Base-by-base conservation (phyloP, 2,888 invertebrate species). In the Luperina nickerlii region DNA sequence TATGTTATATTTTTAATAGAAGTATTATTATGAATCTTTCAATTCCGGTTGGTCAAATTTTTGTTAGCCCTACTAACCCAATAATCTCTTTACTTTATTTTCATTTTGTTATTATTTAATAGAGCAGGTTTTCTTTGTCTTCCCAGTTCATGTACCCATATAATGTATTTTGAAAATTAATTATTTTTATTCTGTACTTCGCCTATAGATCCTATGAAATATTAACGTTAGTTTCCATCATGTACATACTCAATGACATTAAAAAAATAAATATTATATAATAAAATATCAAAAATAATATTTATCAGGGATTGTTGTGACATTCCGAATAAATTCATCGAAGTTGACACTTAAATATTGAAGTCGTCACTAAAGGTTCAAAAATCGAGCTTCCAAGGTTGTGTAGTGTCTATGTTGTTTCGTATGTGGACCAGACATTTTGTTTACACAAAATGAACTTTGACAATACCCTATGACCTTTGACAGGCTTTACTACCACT, bases 401-500 rank as follows among this genome's bases (percentile, higher is more conserved):
- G 96, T 96, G 96, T 95, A 94, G 94, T 91, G 90, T 92, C 91
- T 91, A 89, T 92, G 90, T 93, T 92, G 92, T 93, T 92, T 90
- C 90, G 90, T 91, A 91, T 87, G 90, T 91, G 92, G 93, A 93
- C 92, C 92, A 92, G 84, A 84, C 85, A 89, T 91, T 92, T 89
- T 90, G 91, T 91, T 90, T 88, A 93, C 91, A 95, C 93, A 91
- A 92, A 90, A 90, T 85, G 89, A 92, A 90, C 90, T 91, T 96
- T 96, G 96, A 96, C 96, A 96, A 96, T 95, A 96, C 94, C 93
- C 88, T 92, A 93, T 94, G 92, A 95, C 92, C 92, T 92, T 95
- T 95, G 95, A 96, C 96, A 95, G 94, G 94, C 91, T 88, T 91
- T 88, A 90, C 88, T 90, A 92, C 88, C 87, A 90, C 84, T 91